Base-by-base conservation (phyloP, 64 coral and sea anemone species). In the Catalaphyllia jardinei region DNA sequence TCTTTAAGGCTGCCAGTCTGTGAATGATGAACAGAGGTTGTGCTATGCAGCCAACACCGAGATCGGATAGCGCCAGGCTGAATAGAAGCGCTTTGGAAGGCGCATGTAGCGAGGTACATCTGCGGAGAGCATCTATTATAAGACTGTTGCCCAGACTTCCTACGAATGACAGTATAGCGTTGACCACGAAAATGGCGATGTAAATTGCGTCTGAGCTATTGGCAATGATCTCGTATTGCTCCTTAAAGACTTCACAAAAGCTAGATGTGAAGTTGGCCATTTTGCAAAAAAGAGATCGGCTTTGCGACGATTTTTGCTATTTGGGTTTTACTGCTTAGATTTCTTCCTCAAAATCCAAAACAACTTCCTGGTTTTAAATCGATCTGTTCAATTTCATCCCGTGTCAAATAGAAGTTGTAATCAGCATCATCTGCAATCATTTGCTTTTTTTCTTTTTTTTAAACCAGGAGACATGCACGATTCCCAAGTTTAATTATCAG, bases 1-100 rank as follows among this genome's bases (percentile, higher is more conserved):
- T 52, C 12, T 0, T 28, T 51, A 57, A 25, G 13, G 51, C 51
- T 6, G 49, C 76, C 24, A 54, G 13, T 25, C 49, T 52, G 76
- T 79, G 51, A 4, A 57, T 29, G 4, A 57, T 10, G 55, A 79
- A 79, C 76, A 79, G 24, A 28, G 76, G 76, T 18, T 79, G 76
- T 4, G 49, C 76, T 13, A 79, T 29, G 38, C 46, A 57, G 50
- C 86, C 86, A 38, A 88, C 73, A 30, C 15, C 72, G 10, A 88
- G 30, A 60, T 88, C 86, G 42, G 86, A 62, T 61, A 88, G 19
- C 28, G 86, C 73, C 30, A 88, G 49, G 52, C 75, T 88, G 20
- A 77, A 77, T 19, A 88, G 25, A 5, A 88, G 20, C 18, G 75
- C 60, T 15, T 77, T 88, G 28, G 54, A 88, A 15, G 86, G 73